Evolutionary conservation across 1,140 invertebrate species (phyloP), one percentile per base, ranked within the genome.

Genomic region (Leptinotarsa defecta): DNA sequence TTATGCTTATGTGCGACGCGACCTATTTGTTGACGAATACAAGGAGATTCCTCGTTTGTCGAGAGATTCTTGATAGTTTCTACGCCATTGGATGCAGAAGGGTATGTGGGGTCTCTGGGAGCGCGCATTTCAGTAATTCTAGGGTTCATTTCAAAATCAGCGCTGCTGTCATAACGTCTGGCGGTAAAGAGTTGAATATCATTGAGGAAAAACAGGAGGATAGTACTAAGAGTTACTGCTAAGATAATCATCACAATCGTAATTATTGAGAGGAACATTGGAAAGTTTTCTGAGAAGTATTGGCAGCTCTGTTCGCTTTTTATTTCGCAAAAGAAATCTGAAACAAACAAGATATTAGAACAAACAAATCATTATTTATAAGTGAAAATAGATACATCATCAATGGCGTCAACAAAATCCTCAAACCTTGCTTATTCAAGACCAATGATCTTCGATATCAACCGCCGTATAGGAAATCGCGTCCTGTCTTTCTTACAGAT

Each of bases 261-360:
- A 24, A 72, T 62, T n/a, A 77, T n/a, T 1, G 80, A 74, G 17
- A 84, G 62, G 62, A 81, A 79, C 52, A 77, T 62, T 4, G 75
- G 71, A 74, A 82, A 81, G 19, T 62, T 15, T 64, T 82, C 74
- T n/a, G 78, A 80, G 71, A 81, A 82, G 19, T 80, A 76, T 52
- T 77, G 72, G 64, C 83, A 84, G 5, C 61, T 73, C 4, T 63
- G 73, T n/a, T 68, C 63, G 67, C 71, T 76, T 63, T 62, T 63
- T 19, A 79, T 76, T 75, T 76, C 70, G 22, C 75, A 80, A 76
- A 78, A 77, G 65, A 57, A 75, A 24, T 67, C 77, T 68, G 43
- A 71, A 76, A 68, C 52, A 57, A 57, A 57, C 52, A 57, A n/a
- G 5, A 57, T 17, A 17, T 57, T n/a, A 2, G 6, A 34, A 34